phyloP scores from a whole-genome alignment of 1,140 invertebrate genomes.

The Pogonognathellus flavescens region DNA sequence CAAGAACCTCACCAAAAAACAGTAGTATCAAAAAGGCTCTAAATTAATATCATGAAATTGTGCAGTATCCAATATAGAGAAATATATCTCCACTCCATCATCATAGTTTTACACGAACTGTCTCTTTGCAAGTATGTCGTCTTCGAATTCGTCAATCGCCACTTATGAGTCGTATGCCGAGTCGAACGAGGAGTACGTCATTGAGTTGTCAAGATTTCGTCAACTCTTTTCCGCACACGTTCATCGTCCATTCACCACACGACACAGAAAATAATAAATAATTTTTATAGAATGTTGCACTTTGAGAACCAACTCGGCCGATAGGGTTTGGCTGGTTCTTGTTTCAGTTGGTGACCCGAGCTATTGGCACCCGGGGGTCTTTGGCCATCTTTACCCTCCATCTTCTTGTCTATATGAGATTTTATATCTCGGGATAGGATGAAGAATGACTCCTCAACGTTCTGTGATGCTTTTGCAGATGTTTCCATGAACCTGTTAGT shows the following conservation, averaged over 20 bases:
- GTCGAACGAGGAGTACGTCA: no score
- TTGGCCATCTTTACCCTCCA: conserved; percentile 73
- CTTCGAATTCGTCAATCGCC: neutral
- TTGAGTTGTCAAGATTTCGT: no score
- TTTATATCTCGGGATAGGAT: conserved; percentile 94
- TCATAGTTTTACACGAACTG: conserved; percentile 5
- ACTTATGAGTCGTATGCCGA: no score
- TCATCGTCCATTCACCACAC: conserved; percentile 6
- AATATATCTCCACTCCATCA: conserved; percentile 42
- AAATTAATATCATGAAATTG: conserved; percentile 51
- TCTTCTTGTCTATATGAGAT: conserved; percentile 94
- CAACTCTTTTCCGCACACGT: no score
- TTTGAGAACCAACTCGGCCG: conserved; percentile 60
- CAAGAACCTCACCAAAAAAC: conserved; percentile 45
- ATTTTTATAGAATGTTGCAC: conserved; percentile 60
- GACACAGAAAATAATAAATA: conserved; percentile 51
- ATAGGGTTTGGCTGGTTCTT: conserved; percentile 5
- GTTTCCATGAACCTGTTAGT: conserved; percentile 84
- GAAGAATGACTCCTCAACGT: conserved; percentile 92
- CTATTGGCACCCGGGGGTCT: conserved; percentile 30
- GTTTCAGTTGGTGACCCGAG: conserved; percentile 10
- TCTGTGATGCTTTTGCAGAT: conserved; percentile 90
- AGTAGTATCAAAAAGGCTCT: conserved; percentile 46
- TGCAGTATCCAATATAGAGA: conserved; percentile 48
- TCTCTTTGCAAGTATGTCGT: conserved; percentile 16